Base-by-base conservation (phyloP, 2,797 vertebrate genomes). In the Oryzias dopingdopingensis region DNA sequence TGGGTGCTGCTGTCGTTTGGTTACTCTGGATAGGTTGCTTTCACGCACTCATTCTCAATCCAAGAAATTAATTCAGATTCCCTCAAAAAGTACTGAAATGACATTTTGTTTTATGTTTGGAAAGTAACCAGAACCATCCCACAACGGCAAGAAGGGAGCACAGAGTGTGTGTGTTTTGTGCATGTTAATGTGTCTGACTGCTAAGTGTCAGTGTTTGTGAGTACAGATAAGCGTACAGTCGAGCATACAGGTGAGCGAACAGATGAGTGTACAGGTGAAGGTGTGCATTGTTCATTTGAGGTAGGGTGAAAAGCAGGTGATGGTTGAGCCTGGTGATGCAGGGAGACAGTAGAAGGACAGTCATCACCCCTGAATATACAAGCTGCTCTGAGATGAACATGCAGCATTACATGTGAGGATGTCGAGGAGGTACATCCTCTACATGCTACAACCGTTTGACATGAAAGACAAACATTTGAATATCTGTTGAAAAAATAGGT, bases 261-360 rank as follows among this genome's bases (percentile, higher is more conserved):
- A 32, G 29, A 8, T 32, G 70, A 73, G 64, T 63, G 56, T 72
- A 75, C 54, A 26, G 47, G 29, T 32, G 29, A 32, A 32, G 7
- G 29, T 32, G 29, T 70, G 62, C 59, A 54, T 66, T 60, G 64
- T 60, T 65, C 29, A 53, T 65, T 32, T 4, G 66, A 66, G 57
- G 49, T 62, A 56, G 54, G 49, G 75, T 4, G 43, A 68, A 65
- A 72, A 81, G 70, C 54, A 47, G 40, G 68, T 89, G 86, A 87
- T 83, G 86, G 81, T 89, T 74, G 85, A 85, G 68, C 72, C 66
- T 55, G 65, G 67, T 89, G 84, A 89, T 88, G 84, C 83, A 82
- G 82, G 62, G 67, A 32, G 88, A 88, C 88, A 89, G 80, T 86
- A 89, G 88, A 89, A 89, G 82, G 86, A 88, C 83, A 83, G 75